These are phyloP conservation scores for Nannospalax galili DNA, from an alignment of 2,113 vertebrate species.

Conservation along the genomic window DNA sequence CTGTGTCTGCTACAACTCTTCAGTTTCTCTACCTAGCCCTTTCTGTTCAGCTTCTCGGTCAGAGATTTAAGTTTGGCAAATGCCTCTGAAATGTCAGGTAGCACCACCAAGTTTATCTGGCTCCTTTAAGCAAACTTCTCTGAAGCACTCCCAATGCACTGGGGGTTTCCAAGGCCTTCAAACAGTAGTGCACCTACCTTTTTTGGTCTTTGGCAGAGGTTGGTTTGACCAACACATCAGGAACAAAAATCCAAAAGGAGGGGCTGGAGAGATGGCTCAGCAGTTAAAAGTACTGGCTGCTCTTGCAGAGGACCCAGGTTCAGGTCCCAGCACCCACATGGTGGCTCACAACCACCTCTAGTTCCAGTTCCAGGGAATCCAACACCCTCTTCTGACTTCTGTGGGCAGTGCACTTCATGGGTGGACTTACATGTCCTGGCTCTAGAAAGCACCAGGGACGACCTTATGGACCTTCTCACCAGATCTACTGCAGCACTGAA, in stretches of 20 bases:
- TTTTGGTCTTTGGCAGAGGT: background rate
- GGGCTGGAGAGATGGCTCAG: no score
- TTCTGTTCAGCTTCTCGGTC: background rate
- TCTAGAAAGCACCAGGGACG: background rate
- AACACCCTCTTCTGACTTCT: no score
- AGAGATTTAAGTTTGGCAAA: background rate
- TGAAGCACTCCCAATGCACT: background rate
- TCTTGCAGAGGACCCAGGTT: no score
- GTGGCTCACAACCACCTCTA: no score
- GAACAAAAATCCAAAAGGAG: background rate
- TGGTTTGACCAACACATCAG: background rate
- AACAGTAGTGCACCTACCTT: background rate
- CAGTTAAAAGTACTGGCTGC: no score
- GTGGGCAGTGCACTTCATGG: no score
- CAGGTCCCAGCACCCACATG: no score
- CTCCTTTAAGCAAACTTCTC: background rate
- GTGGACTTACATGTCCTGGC: background rate
- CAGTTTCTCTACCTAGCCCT: background rate
- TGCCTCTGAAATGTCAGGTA: background rate
- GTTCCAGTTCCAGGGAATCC: no score
- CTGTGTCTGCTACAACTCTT: background rate
- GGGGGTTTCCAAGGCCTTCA: background rate
- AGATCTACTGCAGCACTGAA: background rate
- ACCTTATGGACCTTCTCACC: background rate
- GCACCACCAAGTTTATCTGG: background rate